Evolutionary conservation across 2,888 invertebrate species (phyloP).

Genomic region (Steinernema hermaphroditum): DNA sequence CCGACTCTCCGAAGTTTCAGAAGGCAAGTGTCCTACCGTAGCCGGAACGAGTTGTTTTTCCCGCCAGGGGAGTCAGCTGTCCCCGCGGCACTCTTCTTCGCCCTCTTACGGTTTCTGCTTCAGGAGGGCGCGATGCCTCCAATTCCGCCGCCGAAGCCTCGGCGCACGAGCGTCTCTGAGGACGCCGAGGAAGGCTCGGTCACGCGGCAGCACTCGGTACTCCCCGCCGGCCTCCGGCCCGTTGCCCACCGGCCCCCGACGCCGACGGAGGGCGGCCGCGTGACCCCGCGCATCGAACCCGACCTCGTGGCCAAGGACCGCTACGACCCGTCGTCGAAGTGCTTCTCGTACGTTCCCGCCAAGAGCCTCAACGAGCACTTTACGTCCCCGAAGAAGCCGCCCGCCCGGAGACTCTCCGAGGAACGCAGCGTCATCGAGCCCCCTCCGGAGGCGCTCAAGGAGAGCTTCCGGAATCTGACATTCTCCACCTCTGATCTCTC

Average conservation of each 20-base stretch:
- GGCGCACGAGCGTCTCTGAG: constrained; percentile 67
- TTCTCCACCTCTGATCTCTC: constrained; percentile 37
- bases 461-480: constrained; percentile 31
- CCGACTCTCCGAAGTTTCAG: constrained; percentile 67
- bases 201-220: constrained; percentile 44
- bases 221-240: constrained; percentile 40
- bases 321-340: constrained; percentile 65
- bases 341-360: constrained; percentile 66
- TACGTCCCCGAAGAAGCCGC: constrained; percentile 48
- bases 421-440: constrained; percentile 53
- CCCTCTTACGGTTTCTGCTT: not conserved
- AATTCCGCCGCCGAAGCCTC: constrained; percentile 67
- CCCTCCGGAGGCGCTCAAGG: constrained; percentile 42
- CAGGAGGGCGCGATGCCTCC: constrained; percentile 44
- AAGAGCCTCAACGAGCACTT: constrained; percentile 64
- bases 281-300: constrained; percentile 61
- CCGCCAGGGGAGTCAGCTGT: not conserved
- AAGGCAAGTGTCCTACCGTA: constrained; percentile 34
- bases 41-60: not conserved
- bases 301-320: constrained; percentile 64
- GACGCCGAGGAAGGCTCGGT: constrained; percentile 51
- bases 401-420: constrained; percentile 42
- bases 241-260: constrained; percentile 26
- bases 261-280: constrained; percentile 40
- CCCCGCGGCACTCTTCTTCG: too few species aligned